Evolutionary conservation across 2,888 invertebrate species (phyloP).

Genomic region (Rapana venosa): DNA sequence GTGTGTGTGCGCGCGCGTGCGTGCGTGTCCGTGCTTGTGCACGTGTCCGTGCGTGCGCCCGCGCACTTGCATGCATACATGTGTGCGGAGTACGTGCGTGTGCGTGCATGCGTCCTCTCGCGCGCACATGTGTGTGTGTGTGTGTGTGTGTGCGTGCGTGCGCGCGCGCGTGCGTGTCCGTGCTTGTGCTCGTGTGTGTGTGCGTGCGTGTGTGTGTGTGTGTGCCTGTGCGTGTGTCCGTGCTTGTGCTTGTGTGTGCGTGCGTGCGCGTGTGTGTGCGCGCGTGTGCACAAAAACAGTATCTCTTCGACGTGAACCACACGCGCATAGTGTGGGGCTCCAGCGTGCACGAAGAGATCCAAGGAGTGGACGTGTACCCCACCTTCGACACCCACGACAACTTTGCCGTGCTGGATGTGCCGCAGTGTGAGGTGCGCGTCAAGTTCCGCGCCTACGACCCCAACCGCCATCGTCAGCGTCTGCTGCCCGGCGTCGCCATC

Average conservation of each 20-base stretch:
- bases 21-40: neutral
- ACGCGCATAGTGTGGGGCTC: constrained; percentile 7
- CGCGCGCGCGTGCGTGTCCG: no score
- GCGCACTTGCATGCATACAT: neutral
- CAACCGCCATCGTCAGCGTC: neutral
- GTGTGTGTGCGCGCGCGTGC: constrained; percentile 10
- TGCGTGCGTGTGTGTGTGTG: neutral
- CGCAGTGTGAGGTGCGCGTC: constrained; percentile 32
- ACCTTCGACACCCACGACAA: constrained; percentile 32
- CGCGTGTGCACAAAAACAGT: neutral
- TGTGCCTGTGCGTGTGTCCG: neutral
- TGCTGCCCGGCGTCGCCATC: constrained; percentile 27
- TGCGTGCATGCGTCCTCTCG: no score
- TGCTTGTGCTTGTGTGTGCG: neutral
- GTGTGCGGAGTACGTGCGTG: neutral
- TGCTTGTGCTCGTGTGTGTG: neutral
- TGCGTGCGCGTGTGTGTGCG: neutral
- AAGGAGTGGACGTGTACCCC: constrained; percentile 6
- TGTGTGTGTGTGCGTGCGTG: constrained; percentile 12
- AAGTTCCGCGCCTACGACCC: constrained; percentile 37
- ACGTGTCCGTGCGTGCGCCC: neutral
- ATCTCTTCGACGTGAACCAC: neutral
- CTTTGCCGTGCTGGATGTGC: constrained; percentile 30
- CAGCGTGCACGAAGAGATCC: neutral
- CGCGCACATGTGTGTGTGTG: neutral